A percentile compares a stretch with the other conserved stretches of the same genome.
Conservation (phyloP, 2,797 vertebrate species). For the Urophycis tenuis region DNA sequence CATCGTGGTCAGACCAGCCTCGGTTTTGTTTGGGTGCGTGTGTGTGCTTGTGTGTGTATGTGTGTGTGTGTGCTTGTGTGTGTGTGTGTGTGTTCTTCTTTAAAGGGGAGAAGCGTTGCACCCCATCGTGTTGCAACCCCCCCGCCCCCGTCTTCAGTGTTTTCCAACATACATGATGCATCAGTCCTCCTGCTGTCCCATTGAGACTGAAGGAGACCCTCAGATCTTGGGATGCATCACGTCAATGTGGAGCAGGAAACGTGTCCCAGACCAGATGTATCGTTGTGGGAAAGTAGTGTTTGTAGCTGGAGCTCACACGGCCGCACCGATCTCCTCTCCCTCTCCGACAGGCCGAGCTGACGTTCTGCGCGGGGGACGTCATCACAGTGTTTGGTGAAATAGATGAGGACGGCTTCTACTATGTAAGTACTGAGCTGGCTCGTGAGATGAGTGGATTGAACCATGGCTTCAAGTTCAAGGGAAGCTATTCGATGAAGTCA, state of each 20-base stretch:
- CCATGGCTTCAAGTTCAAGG: too few species aligned
- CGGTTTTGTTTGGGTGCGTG: constrained; percentile 21
- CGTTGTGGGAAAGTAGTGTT: background rate
- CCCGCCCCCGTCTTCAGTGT: constrained; percentile 50
- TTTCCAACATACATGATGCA: constrained; percentile 53
- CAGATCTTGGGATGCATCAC: constrained; percentile 56
- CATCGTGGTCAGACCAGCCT: background rate
- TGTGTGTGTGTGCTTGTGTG: constrained; percentile 50
- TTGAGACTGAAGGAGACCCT: constrained; percentile 44
- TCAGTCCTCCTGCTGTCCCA: constrained; percentile 35
- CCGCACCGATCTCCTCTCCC: background rate
- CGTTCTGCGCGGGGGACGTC: constrained; percentile 95
- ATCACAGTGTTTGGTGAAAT: constrained; percentile 94
- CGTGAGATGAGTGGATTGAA: too few species aligned
- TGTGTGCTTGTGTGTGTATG: constrained; percentile 44
- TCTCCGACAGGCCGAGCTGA: constrained; percentile 82
- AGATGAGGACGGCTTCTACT: constrained; percentile 98
- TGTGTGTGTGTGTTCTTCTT: constrained; percentile 48
- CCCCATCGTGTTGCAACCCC: constrained; percentile 43
- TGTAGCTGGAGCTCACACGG: background rate
- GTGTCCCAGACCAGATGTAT: background rate
- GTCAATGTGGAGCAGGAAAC: constrained; percentile 58
- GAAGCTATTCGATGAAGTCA: too few species aligned
- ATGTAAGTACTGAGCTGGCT: constrained; percentile 73
- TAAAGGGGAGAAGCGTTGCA: constrained; percentile 34